phyloP scores from a whole-genome alignment of 2,888 invertebrate genomes.

The Drosophila lutescens region DNA sequence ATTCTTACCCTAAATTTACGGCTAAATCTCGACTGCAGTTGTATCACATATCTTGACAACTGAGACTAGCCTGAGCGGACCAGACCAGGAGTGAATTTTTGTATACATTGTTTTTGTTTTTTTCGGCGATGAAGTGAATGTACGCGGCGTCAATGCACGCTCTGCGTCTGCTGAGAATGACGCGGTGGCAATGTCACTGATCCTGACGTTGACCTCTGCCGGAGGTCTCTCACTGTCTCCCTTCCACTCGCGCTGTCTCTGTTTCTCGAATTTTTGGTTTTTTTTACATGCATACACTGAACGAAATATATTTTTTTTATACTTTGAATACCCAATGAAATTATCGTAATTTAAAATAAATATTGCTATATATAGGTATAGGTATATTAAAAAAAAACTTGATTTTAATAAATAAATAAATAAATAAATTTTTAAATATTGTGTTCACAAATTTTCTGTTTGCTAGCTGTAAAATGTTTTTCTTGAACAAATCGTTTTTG shows the following conservation, averaged over 20 bases:
- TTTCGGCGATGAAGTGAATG: constrained; percentile 72
- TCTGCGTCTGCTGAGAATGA: constrained; percentile 49
- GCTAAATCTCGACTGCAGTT: constrained; percentile 3
- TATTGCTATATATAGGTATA: no score
- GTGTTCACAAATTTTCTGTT: no score
- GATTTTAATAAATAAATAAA: no score
- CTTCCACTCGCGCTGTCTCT: not conserved
- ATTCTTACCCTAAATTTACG: not conserved
- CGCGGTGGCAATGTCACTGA: constrained; percentile 71
- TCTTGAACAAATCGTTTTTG: not conserved
- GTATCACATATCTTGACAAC: not conserved
- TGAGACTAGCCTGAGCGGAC: constrained; percentile 15
- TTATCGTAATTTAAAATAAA: no score
- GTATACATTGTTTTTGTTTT: constrained; percentile 18
- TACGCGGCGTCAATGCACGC: constrained; percentile 64
- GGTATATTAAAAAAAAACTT: no score
- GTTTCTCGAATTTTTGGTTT: constrained; percentile 3
- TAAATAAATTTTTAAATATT: no score
- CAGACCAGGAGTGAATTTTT: constrained; percentile 24
- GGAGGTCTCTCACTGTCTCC: constrained; percentile 30
- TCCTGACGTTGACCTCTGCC: constrained; percentile 76
- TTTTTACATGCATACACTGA: constrained; percentile 2
- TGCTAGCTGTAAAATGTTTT: not conserved
- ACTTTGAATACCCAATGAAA: no score
- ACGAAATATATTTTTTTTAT: no score